Percentiles rank a stretch among this genome's conserved stretches.
phyloP scores from a whole-genome alignment of 92 coral and sea anemone genomes.

The Montipora capitata region DNA sequence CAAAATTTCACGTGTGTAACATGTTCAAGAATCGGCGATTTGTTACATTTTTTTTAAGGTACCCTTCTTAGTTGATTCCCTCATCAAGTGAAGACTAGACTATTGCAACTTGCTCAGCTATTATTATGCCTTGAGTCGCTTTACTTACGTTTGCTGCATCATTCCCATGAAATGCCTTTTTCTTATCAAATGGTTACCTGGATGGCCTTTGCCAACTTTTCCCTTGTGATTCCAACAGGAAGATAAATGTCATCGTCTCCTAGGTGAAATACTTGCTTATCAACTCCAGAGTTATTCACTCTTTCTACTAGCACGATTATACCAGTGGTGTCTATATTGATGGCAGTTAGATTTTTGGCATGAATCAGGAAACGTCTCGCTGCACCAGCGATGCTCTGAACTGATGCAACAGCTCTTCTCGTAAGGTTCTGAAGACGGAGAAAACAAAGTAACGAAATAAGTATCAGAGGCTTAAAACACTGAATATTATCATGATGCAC shows the following conservation, averaged over 20 bases:
- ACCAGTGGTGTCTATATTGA: not conserved
- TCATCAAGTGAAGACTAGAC: too few relatives aligned
- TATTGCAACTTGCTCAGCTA: too few relatives aligned
- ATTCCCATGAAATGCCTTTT: too few relatives aligned
- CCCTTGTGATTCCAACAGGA: not conserved
- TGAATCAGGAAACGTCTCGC: slow-evolving; percentile 3
- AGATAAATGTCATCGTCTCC: not conserved
- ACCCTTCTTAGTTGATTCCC: too few relatives aligned
- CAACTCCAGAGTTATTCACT: not conserved
- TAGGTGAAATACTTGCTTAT: not conserved
- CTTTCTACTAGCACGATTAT: slow-evolving; percentile 3
- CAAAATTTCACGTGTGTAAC: too few relatives aligned
- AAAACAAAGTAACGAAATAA: too few relatives aligned
- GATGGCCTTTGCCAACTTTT: not conserved
- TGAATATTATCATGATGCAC: too few relatives aligned
- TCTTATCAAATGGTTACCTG: not conserved
- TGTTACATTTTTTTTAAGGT: too few relatives aligned
- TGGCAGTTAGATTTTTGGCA: not conserved
- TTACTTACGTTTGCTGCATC: too few relatives aligned
- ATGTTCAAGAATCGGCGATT: too few relatives aligned
- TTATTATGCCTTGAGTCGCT: too few relatives aligned
- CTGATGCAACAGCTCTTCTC: not conserved
- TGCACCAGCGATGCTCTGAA: not conserved
- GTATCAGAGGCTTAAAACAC: too few relatives aligned
- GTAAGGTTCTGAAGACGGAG: not conserved